Conservation (phyloP, 2,888 invertebrate genomes). For the Eudasyphora cyanicolor region DNA sequence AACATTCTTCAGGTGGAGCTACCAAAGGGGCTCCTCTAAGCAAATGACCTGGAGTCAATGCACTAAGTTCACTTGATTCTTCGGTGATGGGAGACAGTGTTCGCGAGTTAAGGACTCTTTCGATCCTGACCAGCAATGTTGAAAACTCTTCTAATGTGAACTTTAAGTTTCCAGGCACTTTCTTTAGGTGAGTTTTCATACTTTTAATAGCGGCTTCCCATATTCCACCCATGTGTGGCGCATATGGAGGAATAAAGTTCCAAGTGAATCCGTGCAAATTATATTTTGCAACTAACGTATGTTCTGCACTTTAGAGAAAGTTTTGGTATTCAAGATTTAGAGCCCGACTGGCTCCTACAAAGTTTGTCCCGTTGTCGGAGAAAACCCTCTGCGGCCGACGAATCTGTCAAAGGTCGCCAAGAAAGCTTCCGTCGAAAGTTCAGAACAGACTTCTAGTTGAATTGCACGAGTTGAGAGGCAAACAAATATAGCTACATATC, state of each 20-base stretch:
- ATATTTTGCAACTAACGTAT: too few species aligned
- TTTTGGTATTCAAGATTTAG: neutral
- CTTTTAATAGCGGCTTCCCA: too few species aligned
- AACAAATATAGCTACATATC: neutral
- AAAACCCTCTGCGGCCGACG: neutral
- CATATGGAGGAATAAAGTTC: too few species aligned
- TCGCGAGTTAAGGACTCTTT: too few species aligned
- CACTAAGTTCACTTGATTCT: too few species aligned
- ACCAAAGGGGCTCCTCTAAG: neutral
- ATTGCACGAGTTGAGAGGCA: neutral
- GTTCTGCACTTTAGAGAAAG: too few species aligned
- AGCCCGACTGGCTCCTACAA: neutral
- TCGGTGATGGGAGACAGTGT: too few species aligned
- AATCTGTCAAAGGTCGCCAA: neutral
- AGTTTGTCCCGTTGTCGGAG: neutral
- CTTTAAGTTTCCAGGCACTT: neutral
- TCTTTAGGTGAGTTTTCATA: too few species aligned
- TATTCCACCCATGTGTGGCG: too few species aligned
- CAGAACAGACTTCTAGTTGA: neutral
- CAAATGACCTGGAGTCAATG: too few species aligned
- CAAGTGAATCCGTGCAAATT: too few species aligned
- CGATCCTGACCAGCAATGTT: too few species aligned
- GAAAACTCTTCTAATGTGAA: neutral
- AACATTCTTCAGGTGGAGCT: neutral
- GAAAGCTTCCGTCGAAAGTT: conserved; percentile 22